Evolutionary conservation across 2,797 vertebrate genomes (phyloP).

Genomic region (Lutjanus campechanus): DNA sequence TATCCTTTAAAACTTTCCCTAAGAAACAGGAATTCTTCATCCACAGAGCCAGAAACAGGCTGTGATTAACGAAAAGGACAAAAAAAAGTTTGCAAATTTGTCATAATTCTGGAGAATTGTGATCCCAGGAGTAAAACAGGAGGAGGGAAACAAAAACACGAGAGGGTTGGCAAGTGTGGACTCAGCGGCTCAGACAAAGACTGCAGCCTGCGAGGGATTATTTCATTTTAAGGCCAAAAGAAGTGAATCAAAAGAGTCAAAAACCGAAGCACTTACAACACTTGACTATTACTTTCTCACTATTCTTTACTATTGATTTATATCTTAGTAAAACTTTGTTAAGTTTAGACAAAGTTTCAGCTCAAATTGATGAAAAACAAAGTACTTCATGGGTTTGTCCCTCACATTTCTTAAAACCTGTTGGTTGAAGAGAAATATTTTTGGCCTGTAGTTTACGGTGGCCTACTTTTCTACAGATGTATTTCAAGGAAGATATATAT

Average conservation of each 20-base stretch:
- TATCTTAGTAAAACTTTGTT: conserved; percentile 12
- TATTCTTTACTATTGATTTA: conserved; percentile 22
- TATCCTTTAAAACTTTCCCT: too few relatives aligned
- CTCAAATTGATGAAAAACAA: conserved; percentile 10
- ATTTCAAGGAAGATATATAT: conserved; percentile 64
- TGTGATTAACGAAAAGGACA: too few relatives aligned
- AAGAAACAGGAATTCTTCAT: too few relatives aligned
- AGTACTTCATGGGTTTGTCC: conserved; percentile 27
- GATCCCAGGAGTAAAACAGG: too few relatives aligned
- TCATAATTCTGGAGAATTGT: too few relatives aligned
- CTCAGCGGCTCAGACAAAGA: conserved; percentile 20
- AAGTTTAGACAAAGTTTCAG: conserved; percentile 29
- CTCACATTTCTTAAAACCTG: conserved; percentile 13
- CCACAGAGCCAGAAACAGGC: too few relatives aligned
- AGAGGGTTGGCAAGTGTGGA: too few relatives aligned
- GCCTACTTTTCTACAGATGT: conserved; percentile 64
- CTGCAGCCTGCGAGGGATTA: conserved; percentile 3
- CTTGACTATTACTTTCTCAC: conserved; percentile 12
- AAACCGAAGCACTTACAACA: conserved; percentile 51
- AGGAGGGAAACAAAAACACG: too few relatives aligned
- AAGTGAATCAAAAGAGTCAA: conserved; percentile 26
- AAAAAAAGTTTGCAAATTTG: too few relatives aligned
- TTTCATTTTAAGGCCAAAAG: conserved; percentile 31
- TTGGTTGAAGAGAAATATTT: conserved; percentile 38
- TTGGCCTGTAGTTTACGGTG: conserved; percentile 31